Evolutionary conservation across 2,797 vertebrate genomes (phyloP).

Genomic region (Xenops minutus): DNA sequence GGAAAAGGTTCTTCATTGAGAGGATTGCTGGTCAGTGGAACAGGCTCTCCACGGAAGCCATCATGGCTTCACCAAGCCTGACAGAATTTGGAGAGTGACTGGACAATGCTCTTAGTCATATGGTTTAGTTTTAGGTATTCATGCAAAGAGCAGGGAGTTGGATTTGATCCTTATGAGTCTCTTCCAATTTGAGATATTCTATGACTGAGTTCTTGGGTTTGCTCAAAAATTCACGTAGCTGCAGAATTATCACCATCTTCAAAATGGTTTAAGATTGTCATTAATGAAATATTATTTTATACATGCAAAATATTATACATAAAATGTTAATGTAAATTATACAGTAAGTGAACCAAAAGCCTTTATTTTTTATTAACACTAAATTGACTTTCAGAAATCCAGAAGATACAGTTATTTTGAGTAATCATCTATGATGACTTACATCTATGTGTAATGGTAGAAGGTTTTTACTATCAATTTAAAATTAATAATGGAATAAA

Average conservation of each 20-base stretch:
- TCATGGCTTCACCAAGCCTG: background rate
- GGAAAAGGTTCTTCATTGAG: background rate
- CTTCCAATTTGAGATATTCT: background rate
- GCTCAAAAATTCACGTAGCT: background rate
- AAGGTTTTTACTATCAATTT: conserved; percentile 26
- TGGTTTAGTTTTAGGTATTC: background rate
- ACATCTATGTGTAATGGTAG: background rate
- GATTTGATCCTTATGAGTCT: background rate
- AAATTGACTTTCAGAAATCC: conserved; percentile 9
- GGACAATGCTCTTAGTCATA: too few relatives aligned
- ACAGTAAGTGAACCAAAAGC: background rate
- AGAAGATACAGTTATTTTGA: conserved; percentile 27
- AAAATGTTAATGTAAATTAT: background rate
- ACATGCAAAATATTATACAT: background rate
- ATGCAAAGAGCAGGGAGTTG: background rate
- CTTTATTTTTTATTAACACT: conserved; percentile 47
- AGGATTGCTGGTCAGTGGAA: background rate
- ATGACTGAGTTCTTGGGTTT: background rate
- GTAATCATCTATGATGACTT: conserved; percentile 21
- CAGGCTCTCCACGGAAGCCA: background rate
- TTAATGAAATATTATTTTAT: conserved; percentile 13
- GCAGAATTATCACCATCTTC: background rate
- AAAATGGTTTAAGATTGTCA: conserved; percentile 31
- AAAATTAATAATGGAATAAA: conserved; percentile 4
- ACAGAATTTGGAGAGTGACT: background rate